Evolutionary conservation across 2,113 vertebrate genomes (phyloP).

Genomic region (Gambusia affinis): DNA sequence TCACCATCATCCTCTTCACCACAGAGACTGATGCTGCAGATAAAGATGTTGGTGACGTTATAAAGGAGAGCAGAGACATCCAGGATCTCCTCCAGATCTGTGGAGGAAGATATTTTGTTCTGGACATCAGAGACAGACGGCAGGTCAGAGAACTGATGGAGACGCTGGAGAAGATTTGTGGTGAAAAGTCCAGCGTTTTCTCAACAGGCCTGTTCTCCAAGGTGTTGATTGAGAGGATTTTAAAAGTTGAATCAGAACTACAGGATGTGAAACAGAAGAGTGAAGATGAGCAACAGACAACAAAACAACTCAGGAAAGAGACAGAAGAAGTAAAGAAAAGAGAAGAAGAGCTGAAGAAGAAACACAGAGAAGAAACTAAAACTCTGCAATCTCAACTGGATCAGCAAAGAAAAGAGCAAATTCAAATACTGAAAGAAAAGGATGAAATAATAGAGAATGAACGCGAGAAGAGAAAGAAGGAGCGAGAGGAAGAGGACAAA

Average conservation of each 20-base stretch:
- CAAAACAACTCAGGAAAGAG: not conserved
- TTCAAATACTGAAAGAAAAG: not conserved
- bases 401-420: not conserved
- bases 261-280: not conserved
- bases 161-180: not conserved
- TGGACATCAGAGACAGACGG: constrained; percentile 21
- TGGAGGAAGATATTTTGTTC: constrained; percentile 3
- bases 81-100: constrained; percentile 18
- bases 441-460: not conserved
- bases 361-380: not conserved
- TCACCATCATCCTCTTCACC: constrained; percentile 35
- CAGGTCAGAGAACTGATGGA: constrained; percentile 16
- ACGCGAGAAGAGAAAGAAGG: not conserved
- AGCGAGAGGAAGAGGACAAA: not conserved
- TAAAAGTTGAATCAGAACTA: not conserved
- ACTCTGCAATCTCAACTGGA: not conserved
- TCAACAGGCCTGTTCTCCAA: not conserved
- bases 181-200: not conserved
- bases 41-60: not conserved
- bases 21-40: constrained; percentile 7
- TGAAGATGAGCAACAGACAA: not conserved
- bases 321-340: not conserved
- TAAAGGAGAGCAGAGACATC: constrained; percentile 28
- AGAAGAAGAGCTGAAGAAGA: not conserved
- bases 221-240: not conserved